phyloP scores from a whole-genome alignment of 2,888 invertebrate genomes.

The Phragmatobia fuliginosa region DNA sequence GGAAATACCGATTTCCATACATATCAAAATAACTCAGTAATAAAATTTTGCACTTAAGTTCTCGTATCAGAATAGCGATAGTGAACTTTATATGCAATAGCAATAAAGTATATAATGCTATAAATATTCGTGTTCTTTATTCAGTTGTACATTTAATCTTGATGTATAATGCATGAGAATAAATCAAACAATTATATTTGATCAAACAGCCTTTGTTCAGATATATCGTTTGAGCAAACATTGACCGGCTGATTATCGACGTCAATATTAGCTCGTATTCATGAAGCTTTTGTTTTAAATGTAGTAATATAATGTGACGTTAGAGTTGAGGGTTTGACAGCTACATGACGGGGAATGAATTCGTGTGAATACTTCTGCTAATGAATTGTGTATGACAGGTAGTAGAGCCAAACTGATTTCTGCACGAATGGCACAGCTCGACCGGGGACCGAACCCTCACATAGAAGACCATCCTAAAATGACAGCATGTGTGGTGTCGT shows the following conservation, averaged over 20 bases:
- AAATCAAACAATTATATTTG: constrained; percentile 47
- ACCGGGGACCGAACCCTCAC: too few relatives aligned
- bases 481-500: too few relatives aligned
- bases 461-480: too few relatives aligned
- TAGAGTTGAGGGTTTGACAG: neutral
- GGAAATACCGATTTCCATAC: neutral
- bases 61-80: neutral
- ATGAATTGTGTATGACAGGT: too few relatives aligned
- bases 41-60: neutral
- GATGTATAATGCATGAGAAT: neutral
- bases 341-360: neutral
- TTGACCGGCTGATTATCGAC: neutral
- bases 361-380: neutral
- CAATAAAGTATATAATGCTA: neutral
- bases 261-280: neutral
- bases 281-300: neutral
- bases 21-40: neutral
- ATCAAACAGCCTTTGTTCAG: constrained; percentile 32
- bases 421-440: too few relatives aligned
- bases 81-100: neutral
- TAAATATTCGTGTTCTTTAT: constrained; percentile 44
- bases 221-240: constrained; percentile 27
- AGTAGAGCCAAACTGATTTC: too few relatives aligned
- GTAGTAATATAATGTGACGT: too few relatives aligned
- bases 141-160: neutral